Evolutionary conservation across 1,140 invertebrate genomes (phyloP).

Genomic region (Listronotus oregonensis): DNA sequence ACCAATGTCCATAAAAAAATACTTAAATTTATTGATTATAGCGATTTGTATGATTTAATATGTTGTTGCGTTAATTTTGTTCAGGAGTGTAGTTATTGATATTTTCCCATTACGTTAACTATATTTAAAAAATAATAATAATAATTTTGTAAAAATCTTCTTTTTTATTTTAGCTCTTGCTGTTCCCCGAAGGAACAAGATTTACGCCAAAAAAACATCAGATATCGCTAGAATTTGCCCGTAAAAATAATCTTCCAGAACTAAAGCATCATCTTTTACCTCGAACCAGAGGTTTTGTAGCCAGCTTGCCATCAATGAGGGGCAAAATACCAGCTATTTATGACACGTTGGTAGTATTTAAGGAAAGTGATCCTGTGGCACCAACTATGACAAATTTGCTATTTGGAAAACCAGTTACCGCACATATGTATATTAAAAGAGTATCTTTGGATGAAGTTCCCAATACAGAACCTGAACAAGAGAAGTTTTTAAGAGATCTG

Average conservation of each 20-base stretch:
- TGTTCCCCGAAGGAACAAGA: slow-evolving; percentile 95
- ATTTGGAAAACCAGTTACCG: slow-evolving; percentile 74
- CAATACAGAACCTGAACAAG: slow-evolving; percentile 74
- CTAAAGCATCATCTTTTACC: slow-evolving; percentile 91
- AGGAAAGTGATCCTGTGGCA: slow-evolving; percentile 64
- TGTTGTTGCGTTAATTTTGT: too few relatives aligned
- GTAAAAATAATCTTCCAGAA: slow-evolving; percentile 80
- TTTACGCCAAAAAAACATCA: slow-evolving; percentile 88
- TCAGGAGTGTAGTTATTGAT: too few relatives aligned
- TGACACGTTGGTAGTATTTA: slow-evolving; percentile 83
- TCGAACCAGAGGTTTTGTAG: slow-evolving; percentile 88
- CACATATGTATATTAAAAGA: slow-evolving; percentile 80
- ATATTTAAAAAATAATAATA: too few relatives aligned
- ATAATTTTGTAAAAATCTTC: background rate
- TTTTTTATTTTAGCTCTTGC: slow-evolving; percentile 66
- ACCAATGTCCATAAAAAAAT: too few relatives aligned
- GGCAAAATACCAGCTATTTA: slow-evolving; percentile 83
- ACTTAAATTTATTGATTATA: too few relatives aligned
- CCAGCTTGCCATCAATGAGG: slow-evolving; percentile 72
- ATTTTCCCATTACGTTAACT: too few relatives aligned
- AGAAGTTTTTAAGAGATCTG: slow-evolving; percentile 80
- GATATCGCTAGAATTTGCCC: slow-evolving; percentile 85
- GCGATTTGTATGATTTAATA: too few relatives aligned
- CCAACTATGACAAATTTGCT: slow-evolving; percentile 83
- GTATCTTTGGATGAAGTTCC: slow-evolving; percentile 83